phyloP scores from a whole-genome alignment of 2,797 vertebrate species.

The Psittacula derbiana region DNA sequence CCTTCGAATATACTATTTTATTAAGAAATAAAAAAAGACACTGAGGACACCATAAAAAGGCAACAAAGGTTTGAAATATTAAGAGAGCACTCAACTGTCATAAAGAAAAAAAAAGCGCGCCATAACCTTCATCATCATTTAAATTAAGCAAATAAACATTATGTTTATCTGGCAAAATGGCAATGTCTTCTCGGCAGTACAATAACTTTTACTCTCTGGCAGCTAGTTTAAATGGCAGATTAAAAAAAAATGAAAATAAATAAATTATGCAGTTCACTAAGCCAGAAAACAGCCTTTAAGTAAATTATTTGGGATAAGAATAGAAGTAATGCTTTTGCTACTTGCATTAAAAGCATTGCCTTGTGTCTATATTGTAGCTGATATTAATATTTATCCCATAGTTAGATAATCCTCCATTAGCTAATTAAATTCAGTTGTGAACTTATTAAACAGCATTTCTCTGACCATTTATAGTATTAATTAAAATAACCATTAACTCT shows the following conservation, averaged over 20 bases:
- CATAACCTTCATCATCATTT: neutral
- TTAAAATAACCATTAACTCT: too few relatives aligned
- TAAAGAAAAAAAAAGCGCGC: neutral
- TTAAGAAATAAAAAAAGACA: neutral
- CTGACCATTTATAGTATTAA: neutral
- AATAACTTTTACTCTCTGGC: neutral
- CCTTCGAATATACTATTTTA: constrained; percentile 2
- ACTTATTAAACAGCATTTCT: constrained; percentile 10
- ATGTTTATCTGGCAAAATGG: neutral
- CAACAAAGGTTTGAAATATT: constrained; percentile 22
- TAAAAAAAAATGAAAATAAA: neutral
- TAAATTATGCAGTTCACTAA: neutral
- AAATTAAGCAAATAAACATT: neutral
- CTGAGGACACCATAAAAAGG: neutral
- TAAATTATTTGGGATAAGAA: neutral
- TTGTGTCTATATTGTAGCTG: neutral
- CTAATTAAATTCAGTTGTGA: constrained; percentile 27
- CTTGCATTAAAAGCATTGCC: neutral
- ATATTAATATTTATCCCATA: neutral
- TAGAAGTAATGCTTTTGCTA: neutral
- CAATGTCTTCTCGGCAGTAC: neutral
- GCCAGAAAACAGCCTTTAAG: neutral
- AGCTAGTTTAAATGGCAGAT: neutral
- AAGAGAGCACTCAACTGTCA: neutral
- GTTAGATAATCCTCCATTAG: constrained; percentile 5